These are phyloP conservation scores for Drosophila kurseongensis DNA, from an alignment of 1,140 invertebrate species.

Conservation along the genomic window DNA sequence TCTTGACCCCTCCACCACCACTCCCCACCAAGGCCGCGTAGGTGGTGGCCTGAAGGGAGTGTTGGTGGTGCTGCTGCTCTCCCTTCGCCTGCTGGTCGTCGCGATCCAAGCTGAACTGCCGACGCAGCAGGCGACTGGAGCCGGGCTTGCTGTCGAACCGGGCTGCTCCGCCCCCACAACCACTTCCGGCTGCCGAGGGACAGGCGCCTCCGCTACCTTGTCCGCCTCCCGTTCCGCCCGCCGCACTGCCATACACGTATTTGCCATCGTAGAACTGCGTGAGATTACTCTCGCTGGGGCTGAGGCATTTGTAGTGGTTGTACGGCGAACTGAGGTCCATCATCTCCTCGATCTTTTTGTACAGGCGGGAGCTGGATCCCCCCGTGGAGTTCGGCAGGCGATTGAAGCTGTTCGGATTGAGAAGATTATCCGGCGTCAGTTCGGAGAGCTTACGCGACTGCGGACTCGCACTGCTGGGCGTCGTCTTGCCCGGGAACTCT, in stretches of 20 bases:
- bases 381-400: constrained; percentile 76
- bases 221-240: constrained; percentile 19
- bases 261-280: constrained; percentile 84
- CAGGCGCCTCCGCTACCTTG: constrained; percentile 38
- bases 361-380: constrained; percentile 76
- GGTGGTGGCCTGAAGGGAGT: constrained; percentile 66
- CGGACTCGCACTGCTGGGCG: constrained; percentile 68
- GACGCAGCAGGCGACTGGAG: constrained; percentile 86
- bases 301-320: constrained; percentile 89
- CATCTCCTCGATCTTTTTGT: constrained; percentile 84
- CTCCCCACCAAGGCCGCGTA: constrained; percentile 59
- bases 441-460: constrained; percentile 80
- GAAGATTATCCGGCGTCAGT: constrained; percentile 69
- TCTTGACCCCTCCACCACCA: constrained; percentile 41
- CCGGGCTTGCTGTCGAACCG: constrained; percentile 76
- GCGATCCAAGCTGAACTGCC: constrained; percentile 90
- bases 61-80: constrained; percentile 76
- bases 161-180: constrained; percentile 16
- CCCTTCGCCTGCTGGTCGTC: constrained; percentile 85
- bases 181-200: constrained; percentile 39
- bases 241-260: constrained; percentile 66
- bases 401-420: constrained; percentile 81
- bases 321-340: constrained; percentile 90
- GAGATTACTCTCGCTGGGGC: constrained; percentile 87
- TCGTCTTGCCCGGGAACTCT: constrained; percentile 73